Evolutionary conservation across 2,888 invertebrate genomes (phyloP).

Genomic region (Pterobdella sp.): DNA sequence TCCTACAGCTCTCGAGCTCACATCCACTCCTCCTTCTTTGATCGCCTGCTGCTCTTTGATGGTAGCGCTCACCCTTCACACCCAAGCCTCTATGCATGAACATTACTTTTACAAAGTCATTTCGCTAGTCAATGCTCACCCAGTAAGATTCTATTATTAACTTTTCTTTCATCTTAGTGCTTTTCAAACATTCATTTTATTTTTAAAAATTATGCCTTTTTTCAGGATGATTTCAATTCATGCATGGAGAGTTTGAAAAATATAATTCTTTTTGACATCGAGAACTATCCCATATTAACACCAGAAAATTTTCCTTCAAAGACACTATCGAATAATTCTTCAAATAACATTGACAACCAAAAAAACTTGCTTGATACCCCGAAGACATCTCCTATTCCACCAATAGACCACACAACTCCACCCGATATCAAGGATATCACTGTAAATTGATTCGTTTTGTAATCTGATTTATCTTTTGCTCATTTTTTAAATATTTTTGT

Average conservation of each 20-base stretch:
- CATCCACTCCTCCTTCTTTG: neutral
- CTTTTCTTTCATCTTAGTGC: no score
- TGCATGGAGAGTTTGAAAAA: neutral
- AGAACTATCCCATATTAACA: no score
- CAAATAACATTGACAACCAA: neutral
- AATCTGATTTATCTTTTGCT: neutral
- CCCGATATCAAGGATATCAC: slow-evolving; percentile 4
- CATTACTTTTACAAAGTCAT: neutral
- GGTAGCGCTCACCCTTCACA: neutral
- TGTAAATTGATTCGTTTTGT: neutral
- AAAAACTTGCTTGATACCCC: neutral
- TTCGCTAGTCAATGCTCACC: neutral
- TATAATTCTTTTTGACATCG: no score
- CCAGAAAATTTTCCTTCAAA: neutral
- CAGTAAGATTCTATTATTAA: no score
- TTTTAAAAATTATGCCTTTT: neutral
- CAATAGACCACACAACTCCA: neutral
- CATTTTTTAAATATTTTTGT: neutral
- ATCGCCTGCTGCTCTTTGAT: neutral
- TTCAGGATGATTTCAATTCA: neutral
- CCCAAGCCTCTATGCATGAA: neutral
- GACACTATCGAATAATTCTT: neutral
- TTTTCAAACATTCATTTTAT: no score
- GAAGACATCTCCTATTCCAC: neutral
- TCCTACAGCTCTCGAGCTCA: neutral